A percentile compares a stretch with the other conserved stretches of the same genome.
These are phyloP conservation scores for Pyrrhosoma nymphula DNA, from an alignment of 2,888 invertebrate genomes.

Conservation along the genomic window DNA sequence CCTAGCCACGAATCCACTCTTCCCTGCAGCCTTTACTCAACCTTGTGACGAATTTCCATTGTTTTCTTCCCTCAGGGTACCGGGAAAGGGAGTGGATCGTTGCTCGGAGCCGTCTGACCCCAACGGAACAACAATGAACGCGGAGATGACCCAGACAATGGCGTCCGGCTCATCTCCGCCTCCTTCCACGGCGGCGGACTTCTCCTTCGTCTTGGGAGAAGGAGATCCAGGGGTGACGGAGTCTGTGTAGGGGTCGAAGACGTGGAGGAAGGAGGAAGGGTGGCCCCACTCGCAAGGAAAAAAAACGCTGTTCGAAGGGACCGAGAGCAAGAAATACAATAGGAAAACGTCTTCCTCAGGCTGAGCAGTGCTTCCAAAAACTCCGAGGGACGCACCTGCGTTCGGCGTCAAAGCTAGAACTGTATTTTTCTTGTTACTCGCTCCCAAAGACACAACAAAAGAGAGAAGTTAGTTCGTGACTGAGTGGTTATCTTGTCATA, in stretches of 20 bases:
- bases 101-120: constrained; percentile 25
- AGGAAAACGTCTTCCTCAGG: neutral
- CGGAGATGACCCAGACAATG: constrained; percentile 7
- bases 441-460: neutral
- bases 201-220: neutral
- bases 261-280: neutral
- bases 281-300: neutral
- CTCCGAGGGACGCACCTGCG: neutral
- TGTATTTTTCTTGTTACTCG: neutral
- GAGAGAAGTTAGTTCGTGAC: neutral
- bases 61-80: constrained; percentile 26
- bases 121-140: constrained; percentile 19
- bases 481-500: neutral
- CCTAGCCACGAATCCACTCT: neutral
- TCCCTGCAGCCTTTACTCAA: neutral
- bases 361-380: constrained; percentile 16
- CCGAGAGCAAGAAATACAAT: neutral
- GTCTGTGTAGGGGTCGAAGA: neutral
- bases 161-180: neutral
- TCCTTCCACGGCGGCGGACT: neutral
- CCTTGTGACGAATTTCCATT: neutral
- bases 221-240: neutral
- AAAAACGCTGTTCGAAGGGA: neutral
- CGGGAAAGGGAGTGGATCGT: neutral
- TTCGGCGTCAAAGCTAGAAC: neutral